These are phyloP conservation scores for Microdon myrmicae DNA, from an alignment of 2,888 invertebrate species.

Conservation along the genomic window DNA sequence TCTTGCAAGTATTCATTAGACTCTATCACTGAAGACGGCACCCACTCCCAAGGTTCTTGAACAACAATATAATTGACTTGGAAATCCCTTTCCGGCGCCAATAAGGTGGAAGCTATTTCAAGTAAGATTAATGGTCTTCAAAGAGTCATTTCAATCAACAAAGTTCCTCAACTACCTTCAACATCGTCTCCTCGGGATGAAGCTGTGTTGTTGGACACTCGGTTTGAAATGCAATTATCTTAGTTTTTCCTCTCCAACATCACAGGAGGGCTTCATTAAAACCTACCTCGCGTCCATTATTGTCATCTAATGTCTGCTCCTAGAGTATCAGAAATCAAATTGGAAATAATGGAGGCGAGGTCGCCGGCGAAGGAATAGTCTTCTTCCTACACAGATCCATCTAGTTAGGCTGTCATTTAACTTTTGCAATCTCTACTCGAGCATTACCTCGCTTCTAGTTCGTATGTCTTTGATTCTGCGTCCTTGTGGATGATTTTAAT, in stretches of 20 bases:
- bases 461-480: constrained; percentile 7
- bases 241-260: constrained; percentile 32
- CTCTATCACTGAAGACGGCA: constrained; percentile 3
- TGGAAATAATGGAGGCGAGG: constrained; percentile 32
- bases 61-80: constrained; percentile 39
- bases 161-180: constrained; percentile 26
- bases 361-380: too few relatives aligned
- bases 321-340: constrained; percentile 40
- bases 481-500: constrained; percentile 42
- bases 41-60: constrained; percentile 5
- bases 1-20: too few relatives aligned
- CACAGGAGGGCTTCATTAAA: constrained; percentile 33
- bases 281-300: constrained; percentile 41
- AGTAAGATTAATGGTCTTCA: constrained; percentile 55
- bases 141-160: constrained; percentile 55
- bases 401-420: constrained; percentile 38
- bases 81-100: constrained; percentile 34
- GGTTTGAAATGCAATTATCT: constrained; percentile 49
- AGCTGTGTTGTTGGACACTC: constrained; percentile 40
- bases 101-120: constrained; percentile 51
- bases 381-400: constrained; percentile 6
- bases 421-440: constrained; percentile 21
- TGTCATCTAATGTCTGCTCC: constrained; percentile 36
- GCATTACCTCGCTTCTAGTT: constrained; percentile 11
- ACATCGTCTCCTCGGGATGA: too few relatives aligned